Evolutionary conservation across 2,797 vertebrate species (phyloP).

Genomic region (Scolopax rusticola): DNA sequence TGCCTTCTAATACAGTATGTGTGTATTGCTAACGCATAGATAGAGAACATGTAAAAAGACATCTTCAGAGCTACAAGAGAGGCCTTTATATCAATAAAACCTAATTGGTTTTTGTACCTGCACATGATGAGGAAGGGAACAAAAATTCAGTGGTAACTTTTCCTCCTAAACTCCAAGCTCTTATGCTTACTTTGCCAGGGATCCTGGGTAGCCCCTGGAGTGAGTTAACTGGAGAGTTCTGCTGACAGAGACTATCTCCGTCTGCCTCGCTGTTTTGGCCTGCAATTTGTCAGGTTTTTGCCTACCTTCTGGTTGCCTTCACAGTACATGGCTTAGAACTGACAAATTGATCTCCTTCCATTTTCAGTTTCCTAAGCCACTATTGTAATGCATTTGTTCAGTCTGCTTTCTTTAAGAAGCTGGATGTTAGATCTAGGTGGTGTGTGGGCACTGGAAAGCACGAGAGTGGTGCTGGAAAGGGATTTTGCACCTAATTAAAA

Average conservation of each 20-base stretch:
- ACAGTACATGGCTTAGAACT: background rate
- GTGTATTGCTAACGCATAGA: background rate
- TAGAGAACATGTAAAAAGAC: background rate
- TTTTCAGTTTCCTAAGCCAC: background rate
- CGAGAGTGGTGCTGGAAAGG: background rate
- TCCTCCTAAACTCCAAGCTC: background rate
- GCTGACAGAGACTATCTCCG: background rate
- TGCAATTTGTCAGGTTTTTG: background rate
- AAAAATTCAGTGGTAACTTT: background rate
- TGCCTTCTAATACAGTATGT: background rate
- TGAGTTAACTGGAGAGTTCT: background rate
- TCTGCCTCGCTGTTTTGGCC: background rate
- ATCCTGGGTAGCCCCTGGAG: background rate
- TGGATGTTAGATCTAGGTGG: background rate
- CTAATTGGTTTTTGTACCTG: background rate
- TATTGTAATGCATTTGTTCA: background rate
- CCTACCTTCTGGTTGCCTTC: constrained; percentile 4
- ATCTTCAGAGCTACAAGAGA: background rate
- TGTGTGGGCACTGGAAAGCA: background rate
- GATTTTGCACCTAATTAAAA: background rate
- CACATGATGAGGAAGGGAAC: background rate
- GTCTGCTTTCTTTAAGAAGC: background rate
- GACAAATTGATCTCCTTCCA: background rate
- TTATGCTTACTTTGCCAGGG: background rate
- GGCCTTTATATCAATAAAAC: background rate